Base-by-base conservation (phyloP, 2,888 invertebrate species). In the Lissocephala sabroskyi region DNA sequence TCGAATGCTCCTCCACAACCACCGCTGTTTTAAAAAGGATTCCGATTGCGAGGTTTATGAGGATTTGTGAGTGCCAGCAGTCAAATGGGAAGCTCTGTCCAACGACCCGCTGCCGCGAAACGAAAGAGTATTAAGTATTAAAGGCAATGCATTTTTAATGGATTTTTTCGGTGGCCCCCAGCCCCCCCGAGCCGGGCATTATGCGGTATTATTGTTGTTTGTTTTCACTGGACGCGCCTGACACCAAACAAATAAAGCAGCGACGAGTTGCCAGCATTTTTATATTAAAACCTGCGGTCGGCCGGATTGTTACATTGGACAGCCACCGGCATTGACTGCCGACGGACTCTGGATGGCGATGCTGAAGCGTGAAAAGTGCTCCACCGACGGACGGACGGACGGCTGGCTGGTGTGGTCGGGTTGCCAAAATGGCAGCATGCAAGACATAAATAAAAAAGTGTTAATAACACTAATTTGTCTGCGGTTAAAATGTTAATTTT, bases 391-490 rank as follows among this genome's bases (percentile, higher is more conserved):
- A n/a, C n/a, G n/a, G n/a, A n/a, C 14, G 43, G 33, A 40, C 14
- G 40, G 10, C 28, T 23, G n/a, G n/a, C 32, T 45, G 41, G 41
- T 41, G 48, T 29, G 23, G 39, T 23, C 18, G 45, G 16, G 6
- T 17, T 2, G 3, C 10, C 5, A 3, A 7, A n/a, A 11, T 43
- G 30, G n/a, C 35, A 36, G 40, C 39, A 46, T 37, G 30, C 40
- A 45, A 40, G 26, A 40, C 35, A 16, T 16, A 35, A 35, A 35
- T 35, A 55, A 64, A 68, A 68, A 71, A 64, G 76, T 74, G 73
- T 76, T 74, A 76, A 74, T 74, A 74, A 74, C 65, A 70, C 76
- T 70, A 74, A 76, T 74, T 74, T 74, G 73, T 74, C 65, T 74
- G 73, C 67, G 73, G 73, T 76, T 60, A 65, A 71, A 65, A 70